A percentile compares a stretch with the other conserved stretches of the same genome.
Evolutionary conservation across 2,113 vertebrate species (phyloP).

Genomic region (Hassar affinis): DNA sequence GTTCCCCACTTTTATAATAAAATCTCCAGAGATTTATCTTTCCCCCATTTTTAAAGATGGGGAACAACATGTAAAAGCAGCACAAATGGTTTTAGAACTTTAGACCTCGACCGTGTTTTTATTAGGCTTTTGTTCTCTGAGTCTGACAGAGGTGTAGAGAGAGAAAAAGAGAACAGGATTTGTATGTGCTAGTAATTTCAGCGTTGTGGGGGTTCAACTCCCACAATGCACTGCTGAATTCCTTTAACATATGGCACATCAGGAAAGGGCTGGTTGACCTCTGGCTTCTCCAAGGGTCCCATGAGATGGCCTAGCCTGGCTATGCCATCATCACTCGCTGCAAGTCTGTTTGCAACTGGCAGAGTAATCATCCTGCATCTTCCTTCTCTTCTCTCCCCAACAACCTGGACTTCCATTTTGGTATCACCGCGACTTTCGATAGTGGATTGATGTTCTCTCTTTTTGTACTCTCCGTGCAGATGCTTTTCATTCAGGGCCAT

Average conservation of each 20-base stretch:
- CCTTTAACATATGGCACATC: conserved; percentile 82
- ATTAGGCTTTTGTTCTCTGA: conserved; percentile 17
- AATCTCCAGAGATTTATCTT: not conserved
- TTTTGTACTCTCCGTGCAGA: conserved; percentile 29
- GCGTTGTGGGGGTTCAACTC: conserved; percentile 70
- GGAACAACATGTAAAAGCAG: not conserved
- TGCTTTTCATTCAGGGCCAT: conserved; percentile 47
- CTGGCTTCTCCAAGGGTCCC: conserved; percentile 73
- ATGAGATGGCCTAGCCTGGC: conserved; percentile 66
- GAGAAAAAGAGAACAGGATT: not conserved
- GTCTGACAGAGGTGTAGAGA: conserved; percentile 15
- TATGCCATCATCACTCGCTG: conserved; percentile 69
- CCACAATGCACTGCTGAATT: conserved; percentile 78
- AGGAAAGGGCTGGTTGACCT: conserved; percentile 82
- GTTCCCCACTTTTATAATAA: not conserved
- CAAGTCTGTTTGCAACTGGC: conserved; percentile 70
- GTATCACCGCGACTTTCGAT: conserved; percentile 30
- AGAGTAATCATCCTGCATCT: conserved; percentile 69
- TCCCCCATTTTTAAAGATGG: not conserved
- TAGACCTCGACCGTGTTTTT: not conserved
- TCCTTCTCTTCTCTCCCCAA: conserved; percentile 44
- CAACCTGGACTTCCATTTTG: conserved; percentile 8
- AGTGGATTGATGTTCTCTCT: conserved; percentile 13
- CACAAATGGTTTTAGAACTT: not conserved
- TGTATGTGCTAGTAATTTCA: conserved; percentile 78